These are phyloP conservation scores for Recurvirostra avosetta DNA, from an alignment of 2,113 vertebrate species.

Conservation along the genomic window DNA sequence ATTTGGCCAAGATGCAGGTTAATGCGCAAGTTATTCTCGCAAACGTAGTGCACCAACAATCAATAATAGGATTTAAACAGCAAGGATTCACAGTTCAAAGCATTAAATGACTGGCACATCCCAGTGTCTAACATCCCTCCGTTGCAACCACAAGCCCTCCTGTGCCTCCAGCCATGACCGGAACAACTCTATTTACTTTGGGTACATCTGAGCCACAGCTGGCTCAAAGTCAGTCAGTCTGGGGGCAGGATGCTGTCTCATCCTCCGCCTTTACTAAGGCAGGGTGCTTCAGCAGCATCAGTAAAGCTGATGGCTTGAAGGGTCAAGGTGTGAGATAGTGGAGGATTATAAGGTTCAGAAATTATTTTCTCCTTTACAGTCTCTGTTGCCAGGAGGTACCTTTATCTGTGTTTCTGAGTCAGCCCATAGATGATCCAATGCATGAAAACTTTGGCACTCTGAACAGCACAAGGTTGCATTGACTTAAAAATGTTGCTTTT, in stretches of 20 bases:
- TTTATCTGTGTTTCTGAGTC: slow-evolving; percentile 17
- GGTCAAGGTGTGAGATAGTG: background rate
- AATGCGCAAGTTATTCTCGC: background rate
- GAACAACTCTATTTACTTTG: background rate
- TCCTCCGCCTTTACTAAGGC: background rate
- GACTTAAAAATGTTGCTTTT: background rate
- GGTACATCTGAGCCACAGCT: background rate
- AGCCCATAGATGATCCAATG: background rate
- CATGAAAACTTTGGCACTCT: background rate
- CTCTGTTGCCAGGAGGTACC: background rate
- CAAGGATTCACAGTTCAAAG: background rate
- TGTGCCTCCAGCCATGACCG: background rate
- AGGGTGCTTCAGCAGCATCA: background rate
- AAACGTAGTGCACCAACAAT: background rate
- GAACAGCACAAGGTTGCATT: background rate
- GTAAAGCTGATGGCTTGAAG: background rate
- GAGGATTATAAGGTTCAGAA: slow-evolving; percentile 20
- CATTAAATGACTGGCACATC: background rate
- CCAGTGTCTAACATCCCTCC: background rate
- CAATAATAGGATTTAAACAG: background rate
- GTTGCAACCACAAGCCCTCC: background rate
- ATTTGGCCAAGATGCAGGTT: background rate
- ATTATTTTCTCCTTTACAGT: background rate
- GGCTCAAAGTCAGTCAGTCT: background rate
- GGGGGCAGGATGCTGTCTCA: background rate